Evolutionary conservation across 2,888 invertebrate species (phyloP), one percentile per base, ranked within the genome.

Genomic region (Saturnia japonica): DNA sequence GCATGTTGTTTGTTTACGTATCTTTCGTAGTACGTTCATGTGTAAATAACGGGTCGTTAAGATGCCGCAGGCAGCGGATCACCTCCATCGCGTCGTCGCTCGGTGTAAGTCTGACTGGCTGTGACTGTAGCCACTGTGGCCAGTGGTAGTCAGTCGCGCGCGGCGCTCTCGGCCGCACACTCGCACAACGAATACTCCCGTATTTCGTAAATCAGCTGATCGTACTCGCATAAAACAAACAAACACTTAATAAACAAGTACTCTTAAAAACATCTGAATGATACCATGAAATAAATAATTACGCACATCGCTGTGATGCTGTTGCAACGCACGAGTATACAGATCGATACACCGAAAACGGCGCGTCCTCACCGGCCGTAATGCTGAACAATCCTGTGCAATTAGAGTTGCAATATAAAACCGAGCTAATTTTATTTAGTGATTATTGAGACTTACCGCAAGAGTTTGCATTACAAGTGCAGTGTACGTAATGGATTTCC

Each of bases 1-100:
- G 78, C 79, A 80, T 81, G 82, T 88, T 90, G 91, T 93, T 93
- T 93, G 89, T 93, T 93, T 93, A 93, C 91, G 82, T 89, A 88
- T 85, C 82, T 83, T n/a, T 77, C 83, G 89, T 92, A 91, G 89
- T 91, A 91, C 80, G 86, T 83, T 83, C 86, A 86, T 87, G 90
- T 88, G 91, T 88, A 88, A 84, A 85, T 89, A 90, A 89, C 89
- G 90, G 90, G 78, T 82, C 86, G 88, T 81, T 81, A 81, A 82
- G 84, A 83, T 77, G 82, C 81, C 82, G 85, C 86, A 85, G 83
- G 85, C 83, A 75, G 64, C 57, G 51, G 45, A 54, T 7, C 34
- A 64, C 70, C 47, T 64, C 45, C n/a, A 34, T 34, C n/a, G n/a
- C n/a, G n/a, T n/a, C n/a, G n/a, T n/a, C n/a, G n/a, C n/a, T n/a